Evolutionary conservation across 1,140 invertebrate species (phyloP), one percentile per base, ranked within the genome.

Genomic region (Brachionus paranguensis): DNA sequence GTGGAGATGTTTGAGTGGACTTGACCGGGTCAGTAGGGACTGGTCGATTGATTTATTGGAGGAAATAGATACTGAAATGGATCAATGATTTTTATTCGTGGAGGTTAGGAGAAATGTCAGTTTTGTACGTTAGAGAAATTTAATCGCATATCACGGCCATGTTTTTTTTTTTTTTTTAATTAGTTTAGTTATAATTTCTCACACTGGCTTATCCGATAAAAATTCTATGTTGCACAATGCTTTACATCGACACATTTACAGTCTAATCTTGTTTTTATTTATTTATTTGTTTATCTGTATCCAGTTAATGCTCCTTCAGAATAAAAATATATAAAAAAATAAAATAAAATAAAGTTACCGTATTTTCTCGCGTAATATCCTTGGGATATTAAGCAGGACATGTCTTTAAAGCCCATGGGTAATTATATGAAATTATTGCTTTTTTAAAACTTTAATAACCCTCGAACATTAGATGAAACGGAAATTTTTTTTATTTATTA

Each of bases 111-210:
- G 65, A 33, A 68, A 68, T 68, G 65, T 68, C 65, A 68, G 65
- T 68, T 68, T 68, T 68, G 65, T 68, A 68, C 65, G 65, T 68
- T 68, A 68, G 65, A 68, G 33, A 64, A n/a, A 33, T 68, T 33
- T 33, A 68, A 68, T 33, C 33, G 10, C 65, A 11, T 12, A 33
- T 12, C 14, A 68, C 65, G 33, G 65, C 65, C 65, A 68, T 68
- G 14, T 68, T 68, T 68, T 29, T 68, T 68, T 68, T n/a, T 33
- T 41, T 37, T 6, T 65, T 65, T 27, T 24, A 24, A n/a, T 65
- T 65, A n/a, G 11, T 50, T 50, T 37, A 37, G 33, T 37, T 37
- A 0, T 6, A 5, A 37, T 20, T 60, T 60, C 53, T 60, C 53
- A 60, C 53, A 60, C 20, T 60, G 7, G 53, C 53, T 60, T 60